Percentiles rank a stretch among this genome's conserved stretches.
Evolutionary conservation across 1,140 invertebrate species (phyloP).

Genomic region (Acromyrmex echinatior): DNA sequence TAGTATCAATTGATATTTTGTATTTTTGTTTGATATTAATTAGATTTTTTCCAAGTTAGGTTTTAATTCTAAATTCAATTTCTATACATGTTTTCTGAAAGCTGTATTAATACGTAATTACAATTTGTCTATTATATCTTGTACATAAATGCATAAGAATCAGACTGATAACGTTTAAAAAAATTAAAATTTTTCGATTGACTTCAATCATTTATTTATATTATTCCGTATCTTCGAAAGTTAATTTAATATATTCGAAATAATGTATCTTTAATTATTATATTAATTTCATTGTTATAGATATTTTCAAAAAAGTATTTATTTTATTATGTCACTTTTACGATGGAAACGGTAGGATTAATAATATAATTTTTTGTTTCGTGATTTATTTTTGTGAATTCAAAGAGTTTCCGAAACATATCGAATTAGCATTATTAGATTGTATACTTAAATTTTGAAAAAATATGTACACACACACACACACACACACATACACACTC

Average conservation of each 20-base stretch:
- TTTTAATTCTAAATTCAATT: neutral
- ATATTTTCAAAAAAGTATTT: constrained; percentile 20
- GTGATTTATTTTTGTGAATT: constrained; percentile 29
- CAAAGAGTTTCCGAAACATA: constrained; percentile 4
- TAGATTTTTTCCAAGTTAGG: neutral
- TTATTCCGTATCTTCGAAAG: constrained; percentile 6
- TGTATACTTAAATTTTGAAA: neutral
- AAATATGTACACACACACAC: neutral
- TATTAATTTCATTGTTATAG: constrained; percentile 14
- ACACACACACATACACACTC: too few species aligned
- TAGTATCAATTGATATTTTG: constrained; percentile 14
- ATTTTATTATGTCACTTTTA: constrained; percentile 23
- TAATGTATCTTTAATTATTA: constrained; percentile 39
- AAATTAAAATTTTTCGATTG: neutral
- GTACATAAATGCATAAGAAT: neutral
- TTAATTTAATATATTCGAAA: constrained; percentile 42
- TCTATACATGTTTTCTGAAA: neutral
- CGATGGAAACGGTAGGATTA: neutral
- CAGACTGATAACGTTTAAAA: neutral
- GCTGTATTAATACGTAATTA: neutral
- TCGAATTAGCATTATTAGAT: neutral
- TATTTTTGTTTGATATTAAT: neutral
- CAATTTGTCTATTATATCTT: neutral
- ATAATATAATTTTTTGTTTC: constrained; percentile 10
- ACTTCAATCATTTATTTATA: neutral